Evolutionary conservation across 2,888 invertebrate species (phyloP).

Genomic region (Trypoxylon attenuatum): DNA sequence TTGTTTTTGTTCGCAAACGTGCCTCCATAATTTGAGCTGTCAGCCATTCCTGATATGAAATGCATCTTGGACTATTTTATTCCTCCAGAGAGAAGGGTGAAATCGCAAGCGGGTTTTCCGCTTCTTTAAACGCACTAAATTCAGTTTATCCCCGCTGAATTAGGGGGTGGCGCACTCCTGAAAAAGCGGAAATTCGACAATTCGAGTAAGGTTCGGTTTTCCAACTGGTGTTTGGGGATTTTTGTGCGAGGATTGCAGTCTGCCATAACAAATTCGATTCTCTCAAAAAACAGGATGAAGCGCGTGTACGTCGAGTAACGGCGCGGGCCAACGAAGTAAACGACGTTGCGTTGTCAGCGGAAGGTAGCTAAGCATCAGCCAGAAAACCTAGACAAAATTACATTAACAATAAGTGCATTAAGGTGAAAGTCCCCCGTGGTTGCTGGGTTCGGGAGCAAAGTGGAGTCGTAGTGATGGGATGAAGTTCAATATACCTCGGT

Average conservation of each 20-base stretch:
- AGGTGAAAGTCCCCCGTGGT: constrained; percentile 51
- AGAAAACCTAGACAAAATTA: constrained; percentile 62
- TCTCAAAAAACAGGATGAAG: constrained; percentile 8
- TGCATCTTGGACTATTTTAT: too few relatives aligned
- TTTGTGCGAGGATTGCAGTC: constrained; percentile 1
- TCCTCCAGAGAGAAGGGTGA: too few relatives aligned
- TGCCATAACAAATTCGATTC: constrained; percentile 37
- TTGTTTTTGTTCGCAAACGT: too few relatives aligned
- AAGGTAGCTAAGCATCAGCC: constrained; percentile 58
- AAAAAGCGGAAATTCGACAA: constrained; percentile 19
- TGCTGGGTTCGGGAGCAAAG: too few relatives aligned
- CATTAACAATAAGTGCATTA: constrained; percentile 65
- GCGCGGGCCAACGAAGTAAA: constrained; percentile 36
- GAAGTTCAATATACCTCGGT: too few relatives aligned
- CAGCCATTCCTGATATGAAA: too few relatives aligned
- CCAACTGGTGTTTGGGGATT: neutral
- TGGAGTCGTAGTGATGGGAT: neutral
- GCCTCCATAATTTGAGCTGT: too few relatives aligned
- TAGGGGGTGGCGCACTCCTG: neutral
- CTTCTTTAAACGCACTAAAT: neutral
- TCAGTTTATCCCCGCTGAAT: neutral
- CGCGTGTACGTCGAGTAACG: constrained; percentile 5
- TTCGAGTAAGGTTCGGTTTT: constrained; percentile 4
- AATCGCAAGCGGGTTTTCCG: too few relatives aligned
- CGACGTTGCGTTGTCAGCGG: constrained; percentile 58